These are phyloP conservation scores for Helarctos malayanus DNA, from an alignment of 2,797 vertebrate species.

Conservation along the genomic window DNA sequence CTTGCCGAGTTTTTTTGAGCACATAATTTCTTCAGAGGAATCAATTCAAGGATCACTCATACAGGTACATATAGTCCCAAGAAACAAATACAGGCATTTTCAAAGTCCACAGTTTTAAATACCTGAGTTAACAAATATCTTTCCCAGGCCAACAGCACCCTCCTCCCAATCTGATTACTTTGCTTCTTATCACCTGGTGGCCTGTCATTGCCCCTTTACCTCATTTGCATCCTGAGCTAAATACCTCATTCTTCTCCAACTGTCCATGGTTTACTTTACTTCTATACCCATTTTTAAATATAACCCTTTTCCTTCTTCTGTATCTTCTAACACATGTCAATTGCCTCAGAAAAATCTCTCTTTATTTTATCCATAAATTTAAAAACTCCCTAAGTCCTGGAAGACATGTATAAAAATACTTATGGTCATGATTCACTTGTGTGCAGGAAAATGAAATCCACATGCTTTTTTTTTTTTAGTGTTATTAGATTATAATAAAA, in stretches of 20 bases:
- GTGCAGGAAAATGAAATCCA: conserved; percentile 50
- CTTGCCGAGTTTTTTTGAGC: conserved; percentile 22
- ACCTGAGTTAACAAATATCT: background rate
- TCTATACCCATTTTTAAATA: conserved; percentile 23
- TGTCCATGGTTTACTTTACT: background rate
- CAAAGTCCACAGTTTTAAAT: background rate
- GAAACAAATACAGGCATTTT: background rate
- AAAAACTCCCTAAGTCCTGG: background rate
- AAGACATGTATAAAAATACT: background rate
- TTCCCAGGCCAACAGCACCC: background rate
- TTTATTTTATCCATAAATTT: conserved; percentile 29
- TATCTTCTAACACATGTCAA: conserved; percentile 40
- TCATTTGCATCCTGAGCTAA: background rate
- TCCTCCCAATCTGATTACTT: background rate
- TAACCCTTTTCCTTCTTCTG: background rate
- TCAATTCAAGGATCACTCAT: background rate
- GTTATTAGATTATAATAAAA: conserved; percentile 32
- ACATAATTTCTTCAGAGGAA: background rate
- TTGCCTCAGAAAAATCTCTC: conserved; percentile 23
- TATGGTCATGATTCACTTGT: background rate
- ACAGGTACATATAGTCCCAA: background rate
- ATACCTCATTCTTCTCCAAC: background rate
- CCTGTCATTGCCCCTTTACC: background rate
- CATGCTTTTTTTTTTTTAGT: background rate
- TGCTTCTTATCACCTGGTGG: background rate